Evolutionary conservation across 1,140 invertebrate species (phyloP).

Genomic region (Pseudachorutes palmiensis): DNA sequence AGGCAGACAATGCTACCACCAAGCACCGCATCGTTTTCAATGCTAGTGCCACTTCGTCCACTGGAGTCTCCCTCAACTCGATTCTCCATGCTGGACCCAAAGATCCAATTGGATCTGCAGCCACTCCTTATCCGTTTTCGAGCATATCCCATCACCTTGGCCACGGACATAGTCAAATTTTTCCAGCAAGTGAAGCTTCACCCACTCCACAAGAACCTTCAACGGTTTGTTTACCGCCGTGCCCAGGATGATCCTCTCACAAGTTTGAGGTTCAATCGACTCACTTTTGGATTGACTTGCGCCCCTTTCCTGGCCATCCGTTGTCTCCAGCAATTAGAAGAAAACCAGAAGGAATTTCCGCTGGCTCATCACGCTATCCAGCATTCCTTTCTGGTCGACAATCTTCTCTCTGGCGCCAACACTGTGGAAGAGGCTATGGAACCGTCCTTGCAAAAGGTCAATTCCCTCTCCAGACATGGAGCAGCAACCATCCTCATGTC

Average conservation of each 20-base stretch:
- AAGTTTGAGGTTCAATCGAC: slow-evolving; percentile 39
- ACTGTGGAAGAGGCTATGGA: slow-evolving; percentile 39
- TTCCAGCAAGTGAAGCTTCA: slow-evolving; percentile 30
- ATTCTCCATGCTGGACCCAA: slow-evolving; percentile 23
- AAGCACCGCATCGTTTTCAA: slow-evolving; percentile 34
- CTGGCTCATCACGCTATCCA: slow-evolving; percentile 11
- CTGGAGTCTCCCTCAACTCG: slow-evolving; percentile 29
- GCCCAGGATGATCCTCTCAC: slow-evolving; percentile 24
- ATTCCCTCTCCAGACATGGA: slow-evolving; percentile 41
- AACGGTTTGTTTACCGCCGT: slow-evolving; percentile 36
- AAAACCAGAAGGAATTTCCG: slow-evolving; percentile 21
- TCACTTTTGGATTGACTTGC: slow-evolving; percentile 41
- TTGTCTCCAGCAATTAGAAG: slow-evolving; percentile 35
- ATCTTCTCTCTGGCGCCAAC: slow-evolving; percentile 42
- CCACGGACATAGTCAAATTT: slow-evolving; percentile 38
- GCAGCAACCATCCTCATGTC: too few species aligned
- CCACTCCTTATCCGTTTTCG: slow-evolving; percentile 21
- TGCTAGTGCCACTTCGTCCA: slow-evolving; percentile 19
- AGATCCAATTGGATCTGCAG: slow-evolving; percentile 25
- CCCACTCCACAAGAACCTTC: not conserved
- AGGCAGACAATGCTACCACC: slow-evolving; percentile 23
- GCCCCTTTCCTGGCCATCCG: slow-evolving; percentile 41
- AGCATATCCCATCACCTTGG: slow-evolving; percentile 27
- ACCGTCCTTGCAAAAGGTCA: slow-evolving; percentile 38
- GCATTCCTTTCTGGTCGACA: slow-evolving; percentile 42